Percentiles rank a stretch among this genome's conserved stretches.
These are phyloP conservation scores for Pseudotriccus pelzelni DNA, from an alignment of 2,797 vertebrate species.

Conservation along the genomic window DNA sequence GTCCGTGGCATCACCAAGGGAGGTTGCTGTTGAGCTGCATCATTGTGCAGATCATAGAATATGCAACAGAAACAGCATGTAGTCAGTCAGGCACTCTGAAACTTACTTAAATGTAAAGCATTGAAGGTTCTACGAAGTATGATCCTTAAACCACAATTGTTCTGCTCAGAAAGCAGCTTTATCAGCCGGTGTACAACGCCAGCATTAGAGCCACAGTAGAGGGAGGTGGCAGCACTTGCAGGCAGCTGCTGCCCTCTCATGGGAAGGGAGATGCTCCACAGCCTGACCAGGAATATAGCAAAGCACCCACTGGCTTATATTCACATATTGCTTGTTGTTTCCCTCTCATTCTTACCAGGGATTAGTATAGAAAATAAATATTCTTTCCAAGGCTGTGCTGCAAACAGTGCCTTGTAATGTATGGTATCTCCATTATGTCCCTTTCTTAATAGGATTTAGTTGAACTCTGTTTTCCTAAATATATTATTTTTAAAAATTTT, in stretches of 20 bases:
- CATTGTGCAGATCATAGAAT: background rate
- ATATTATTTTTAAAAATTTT: background rate
- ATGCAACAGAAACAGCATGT: background rate
- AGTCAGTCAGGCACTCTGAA: background rate
- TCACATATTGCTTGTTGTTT: background rate
- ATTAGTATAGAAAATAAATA: background rate
- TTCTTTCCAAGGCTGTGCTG: background rate
- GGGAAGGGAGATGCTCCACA: constrained; percentile 46
- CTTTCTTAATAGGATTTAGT: background rate
- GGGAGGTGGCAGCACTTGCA: background rate
- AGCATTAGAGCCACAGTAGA: rapidly evolving
- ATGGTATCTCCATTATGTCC: background rate
- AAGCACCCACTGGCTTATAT: background rate
- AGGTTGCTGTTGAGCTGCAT: background rate
- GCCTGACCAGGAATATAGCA: background rate
- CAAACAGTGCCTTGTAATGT: rapidly evolving
- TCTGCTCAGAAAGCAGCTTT: constrained; percentile 21
- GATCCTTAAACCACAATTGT: background rate
- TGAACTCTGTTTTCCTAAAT: background rate
- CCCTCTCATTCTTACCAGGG: background rate
- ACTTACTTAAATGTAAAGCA: background rate
- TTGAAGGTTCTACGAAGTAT: background rate
- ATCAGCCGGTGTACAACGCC: background rate
- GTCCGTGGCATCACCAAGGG: background rate
- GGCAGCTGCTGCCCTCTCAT: constrained; percentile 74